Evolutionary conservation across 2,888 invertebrate species (phyloP).

Genomic region (Endotricha flammealis): DNA sequence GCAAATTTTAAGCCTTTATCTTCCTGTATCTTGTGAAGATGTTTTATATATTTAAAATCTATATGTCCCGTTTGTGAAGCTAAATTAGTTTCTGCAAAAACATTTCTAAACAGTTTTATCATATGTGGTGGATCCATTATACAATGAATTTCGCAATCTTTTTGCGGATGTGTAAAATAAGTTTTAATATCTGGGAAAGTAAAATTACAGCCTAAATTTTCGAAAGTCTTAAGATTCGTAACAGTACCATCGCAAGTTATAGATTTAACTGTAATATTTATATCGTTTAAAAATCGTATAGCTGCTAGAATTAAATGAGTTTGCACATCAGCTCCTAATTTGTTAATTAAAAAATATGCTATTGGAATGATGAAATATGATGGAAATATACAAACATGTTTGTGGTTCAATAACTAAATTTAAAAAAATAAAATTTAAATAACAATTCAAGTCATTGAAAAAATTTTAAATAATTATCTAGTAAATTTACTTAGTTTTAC

Average conservation of each 20-base stretch:
- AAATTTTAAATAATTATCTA: no score
- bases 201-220: conserved; percentile 17
- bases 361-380: no score
- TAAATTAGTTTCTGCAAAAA: no score
- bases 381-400: no score
- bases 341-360: conserved; percentile 22
- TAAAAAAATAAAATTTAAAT: no score
- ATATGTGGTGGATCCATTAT: no score
- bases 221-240: conserved; percentile 9
- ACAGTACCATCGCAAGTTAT: conserved; percentile 7
- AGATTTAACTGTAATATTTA: conserved; percentile 5
- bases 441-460: no score
- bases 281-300: no score
- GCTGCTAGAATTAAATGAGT: conserved; percentile 12
- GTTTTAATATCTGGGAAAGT: conserved; percentile 10
- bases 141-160: no score
- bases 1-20: conserved; percentile 7
- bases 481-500: no score
- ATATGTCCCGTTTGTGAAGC: conserved; percentile 4
- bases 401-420: no score
- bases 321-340: conserved; percentile 13
- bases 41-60: conserved; percentile 2
- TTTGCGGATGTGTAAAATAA: conserved; percentile 15
- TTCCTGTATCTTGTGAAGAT: conserved; percentile 1
- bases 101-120: no score